phyloP scores from a whole-genome alignment of 2,888 invertebrate genomes.

The Eulithis testata region DNA sequence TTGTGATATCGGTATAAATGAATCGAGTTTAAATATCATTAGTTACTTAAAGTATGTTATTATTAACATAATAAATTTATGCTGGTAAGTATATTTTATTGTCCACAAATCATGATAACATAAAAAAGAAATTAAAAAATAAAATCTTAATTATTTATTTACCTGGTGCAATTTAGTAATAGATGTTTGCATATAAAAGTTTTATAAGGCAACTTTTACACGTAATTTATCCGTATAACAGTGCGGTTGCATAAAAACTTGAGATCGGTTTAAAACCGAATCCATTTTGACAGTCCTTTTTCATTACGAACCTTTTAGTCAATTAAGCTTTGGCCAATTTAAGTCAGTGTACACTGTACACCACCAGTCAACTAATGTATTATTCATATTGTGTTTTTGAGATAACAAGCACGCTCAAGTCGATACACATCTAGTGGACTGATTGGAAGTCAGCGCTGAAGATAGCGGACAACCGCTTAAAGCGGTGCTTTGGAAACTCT shows the following conservation, averaged over 20 bases:
- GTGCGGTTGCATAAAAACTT: conserved; percentile 45
- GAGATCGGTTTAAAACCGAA: conserved; percentile 54
- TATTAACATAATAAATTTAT: conserved; percentile 18
- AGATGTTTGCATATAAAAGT: no score
- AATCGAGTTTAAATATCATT: conserved; percentile 13
- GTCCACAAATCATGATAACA: not conserved
- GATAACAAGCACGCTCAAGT: conserved; percentile 81
- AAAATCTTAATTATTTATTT: no score
- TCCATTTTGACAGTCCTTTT: conserved; percentile 55
- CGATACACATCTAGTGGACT: conserved; percentile 82
- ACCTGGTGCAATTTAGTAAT: no score
- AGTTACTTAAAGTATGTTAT: conserved; percentile 4
- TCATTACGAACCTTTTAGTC: conserved; percentile 81
- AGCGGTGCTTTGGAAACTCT: conserved; percentile 58
- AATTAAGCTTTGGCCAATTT: conserved; percentile 83
- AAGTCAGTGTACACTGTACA: conserved; percentile 68
- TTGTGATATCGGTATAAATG: conserved; percentile 19
- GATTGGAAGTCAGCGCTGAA: conserved; percentile 66
- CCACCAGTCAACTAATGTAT: conserved; percentile 76
- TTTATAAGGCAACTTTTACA: conserved; percentile 10
- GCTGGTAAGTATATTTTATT: not conserved
- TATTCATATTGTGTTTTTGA: conserved; percentile 84
- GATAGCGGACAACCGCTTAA: conserved; percentile 56
- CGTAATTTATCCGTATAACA: conserved; percentile 38
- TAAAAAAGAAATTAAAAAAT: not conserved